Base-by-base conservation (phyloP, 37 sponge, comb jelly and placozoan genomes). In the Geodia barretti region DNA sequence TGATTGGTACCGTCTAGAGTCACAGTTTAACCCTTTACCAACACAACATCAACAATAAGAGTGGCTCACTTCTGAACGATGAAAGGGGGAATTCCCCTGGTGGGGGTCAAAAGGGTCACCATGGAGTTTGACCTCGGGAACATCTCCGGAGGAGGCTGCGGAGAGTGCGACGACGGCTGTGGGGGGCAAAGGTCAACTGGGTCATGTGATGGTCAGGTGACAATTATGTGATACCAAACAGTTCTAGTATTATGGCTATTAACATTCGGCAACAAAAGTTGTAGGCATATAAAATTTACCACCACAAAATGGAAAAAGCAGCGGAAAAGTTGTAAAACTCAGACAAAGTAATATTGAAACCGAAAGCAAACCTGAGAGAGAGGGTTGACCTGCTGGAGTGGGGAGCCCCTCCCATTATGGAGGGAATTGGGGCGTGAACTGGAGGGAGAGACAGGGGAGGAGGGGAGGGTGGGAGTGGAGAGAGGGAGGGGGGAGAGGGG, bases 401-500 rank as follows among this genome's bases (percentile, higher is more conserved):
- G 66, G 26, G 66, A 65, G 66, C 26, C 31, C 26, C 66, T 30
- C 23, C 31, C 26, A 19, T 29, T 65, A 65, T 65, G 26, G 8
- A 30, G 66, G 8, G 26, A 65, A 65, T 65, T 30, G 69, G 35
- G 33, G 29, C 17, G 69, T 8, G 69, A 34, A 4, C 35, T 3
- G 69, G 69, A 29, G 20, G 69, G 69, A 31, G 69, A 68, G 69
- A 34, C 21, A 3, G 32, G 69, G 29, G 69, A 26, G 32, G 69
- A 68, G 33, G 30, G 69, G 69, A 23, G 2, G 32, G 69, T 30
- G 33, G 35, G 69, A 29, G 35, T 30, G n/a, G 54, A 41, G 58
- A 25, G 75, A 21, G 75, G 75, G 60, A 43, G 75, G 59, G 32
- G 75, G 60, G 75, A 54, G 29, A 41, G 25, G 32, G 58, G 67